Evolutionary conservation across 2,113 vertebrate species (phyloP).

Genomic region (Sturnira hondurensis): DNA sequence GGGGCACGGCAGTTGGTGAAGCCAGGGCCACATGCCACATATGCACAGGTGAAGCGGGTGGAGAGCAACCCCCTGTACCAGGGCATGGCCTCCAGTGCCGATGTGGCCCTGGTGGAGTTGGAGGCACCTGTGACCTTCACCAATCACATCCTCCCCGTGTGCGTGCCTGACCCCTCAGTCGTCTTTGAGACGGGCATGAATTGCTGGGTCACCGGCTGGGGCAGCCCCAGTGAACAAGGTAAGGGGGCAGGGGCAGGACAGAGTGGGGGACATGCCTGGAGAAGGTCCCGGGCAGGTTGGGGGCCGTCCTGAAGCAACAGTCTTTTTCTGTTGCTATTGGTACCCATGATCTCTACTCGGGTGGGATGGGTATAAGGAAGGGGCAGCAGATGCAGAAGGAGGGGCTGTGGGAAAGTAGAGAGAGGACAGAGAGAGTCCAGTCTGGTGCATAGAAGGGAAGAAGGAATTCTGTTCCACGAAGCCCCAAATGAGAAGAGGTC

Average conservation of each 20-base stretch:
- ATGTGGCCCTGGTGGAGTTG: slow-evolving; percentile 71
- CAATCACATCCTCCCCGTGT: slow-evolving; percentile 66
- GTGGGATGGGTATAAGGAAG: not conserved
- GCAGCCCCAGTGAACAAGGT: slow-evolving; percentile 68
- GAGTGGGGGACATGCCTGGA: not conserved
- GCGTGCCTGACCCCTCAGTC: slow-evolving; percentile 53
- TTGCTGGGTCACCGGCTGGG: slow-evolving; percentile 77
- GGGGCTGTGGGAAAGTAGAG: not conserved
- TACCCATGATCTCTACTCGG: not conserved
- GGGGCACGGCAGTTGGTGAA: slow-evolving; percentile 56
- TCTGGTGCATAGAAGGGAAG: not conserved
- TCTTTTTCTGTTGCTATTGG: not conserved
- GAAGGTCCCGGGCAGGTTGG: not conserved
- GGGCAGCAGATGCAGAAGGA: not conserved
- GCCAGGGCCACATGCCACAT: not conserved
- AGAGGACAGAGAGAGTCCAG: not conserved
- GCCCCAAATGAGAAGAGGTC: not conserved
- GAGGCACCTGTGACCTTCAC: slow-evolving; percentile 53
- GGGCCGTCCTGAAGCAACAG: not conserved
- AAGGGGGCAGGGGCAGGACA: not conserved
- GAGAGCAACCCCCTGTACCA: slow-evolving; percentile 78
- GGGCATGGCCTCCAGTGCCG: slow-evolving; percentile 73
- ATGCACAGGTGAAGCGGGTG: slow-evolving; percentile 57
- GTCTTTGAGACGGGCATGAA: slow-evolving; percentile 36
- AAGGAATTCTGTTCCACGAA: not conserved